Evolutionary conservation across 2,797 vertebrate species (phyloP), one percentile per base, ranked within the genome.

Genomic region (Tapirus indicus): DNA sequence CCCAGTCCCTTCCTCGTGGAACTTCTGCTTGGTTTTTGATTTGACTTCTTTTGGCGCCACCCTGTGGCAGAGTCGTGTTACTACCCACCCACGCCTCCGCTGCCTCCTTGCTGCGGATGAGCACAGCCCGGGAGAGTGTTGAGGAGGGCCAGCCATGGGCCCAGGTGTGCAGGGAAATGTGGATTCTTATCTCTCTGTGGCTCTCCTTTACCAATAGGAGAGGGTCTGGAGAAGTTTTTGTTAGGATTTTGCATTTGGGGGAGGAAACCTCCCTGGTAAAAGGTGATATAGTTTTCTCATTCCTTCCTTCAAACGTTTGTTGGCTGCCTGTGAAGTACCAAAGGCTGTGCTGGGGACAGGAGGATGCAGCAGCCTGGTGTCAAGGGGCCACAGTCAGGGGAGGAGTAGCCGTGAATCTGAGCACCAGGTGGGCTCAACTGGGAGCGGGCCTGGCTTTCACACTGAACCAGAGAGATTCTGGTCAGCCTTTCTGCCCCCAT

Each of bases 21-120:
- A n/a, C 86, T 9, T 21, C 27, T 10, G 4, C 38, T 74, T 41
- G n/a, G 9, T 44, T 92, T 94, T 94, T n/a, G 32, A 91, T 96
- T 94, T 80, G 68, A 29, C 64, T 94, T 95, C 93, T 83, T 85
- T 92, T 90, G 83, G 95, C 52, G 91, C 97, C 97, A 96, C 97
- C 93, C 16, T 86, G 97, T 96, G 97, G 97, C 83, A 64, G 74
- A n/a, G 29, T 29, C 41, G 32, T 23, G 60, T 66, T 52, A 96
- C 82, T 95, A 1, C 71, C 66, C 38, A 47, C 2, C 25, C 44
- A 0, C 4, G 2, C 23, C 35, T 16, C 41, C 21, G 20, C 9
- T 77, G 64, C 32, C 23, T 20, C 49, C 56, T 77, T 52, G 35
- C 52, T 2, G 47, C 20, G 1, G 16, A 18, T 0, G 18, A 27